These are phyloP conservation scores for Ptilonorhynchus violaceus DNA, from an alignment of 2,113 vertebrate species.

Conservation along the genomic window DNA sequence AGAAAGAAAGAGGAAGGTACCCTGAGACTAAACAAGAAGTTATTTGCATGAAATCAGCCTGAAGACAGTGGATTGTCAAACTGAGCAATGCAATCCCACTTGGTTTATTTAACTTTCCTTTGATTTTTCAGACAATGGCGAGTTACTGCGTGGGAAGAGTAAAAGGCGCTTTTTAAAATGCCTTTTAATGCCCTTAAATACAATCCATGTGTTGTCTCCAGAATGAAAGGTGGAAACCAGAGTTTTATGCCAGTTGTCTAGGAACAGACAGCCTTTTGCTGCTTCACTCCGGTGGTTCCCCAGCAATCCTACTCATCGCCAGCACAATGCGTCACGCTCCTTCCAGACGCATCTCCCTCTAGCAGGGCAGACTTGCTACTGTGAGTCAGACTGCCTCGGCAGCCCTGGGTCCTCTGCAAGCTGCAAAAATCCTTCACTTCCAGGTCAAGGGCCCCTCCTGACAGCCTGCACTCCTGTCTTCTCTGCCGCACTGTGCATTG, in stretches of 20 bases:
- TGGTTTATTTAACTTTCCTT: background rate
- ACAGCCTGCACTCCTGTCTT: background rate
- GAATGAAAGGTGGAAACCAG: background rate
- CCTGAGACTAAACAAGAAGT: conserved; percentile 15
- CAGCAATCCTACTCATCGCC: background rate
- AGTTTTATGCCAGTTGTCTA: background rate
- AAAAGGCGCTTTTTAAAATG: no score
- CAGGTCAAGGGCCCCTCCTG: background rate
- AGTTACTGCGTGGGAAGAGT: background rate
- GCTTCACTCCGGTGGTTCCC: background rate
- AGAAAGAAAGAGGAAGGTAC: conserved; percentile 48
- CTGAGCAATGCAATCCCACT: background rate
- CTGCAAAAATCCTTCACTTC: background rate
- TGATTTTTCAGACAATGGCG: background rate
- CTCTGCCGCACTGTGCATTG: background rate
- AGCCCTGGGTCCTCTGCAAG: background rate
- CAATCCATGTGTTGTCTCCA: background rate
- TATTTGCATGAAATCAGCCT: background rate
- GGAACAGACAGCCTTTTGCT: background rate
- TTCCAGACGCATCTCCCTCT: background rate
- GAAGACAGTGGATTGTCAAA: background rate
- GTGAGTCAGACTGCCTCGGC: background rate
- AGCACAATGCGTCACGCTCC: background rate
- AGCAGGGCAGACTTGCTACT: background rate
- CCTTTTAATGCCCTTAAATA: background rate